Evolutionary conservation across 2,113 vertebrate species (phyloP), one percentile per base, ranked within the genome.

Genomic region (Oceanodroma tethys): DNA sequence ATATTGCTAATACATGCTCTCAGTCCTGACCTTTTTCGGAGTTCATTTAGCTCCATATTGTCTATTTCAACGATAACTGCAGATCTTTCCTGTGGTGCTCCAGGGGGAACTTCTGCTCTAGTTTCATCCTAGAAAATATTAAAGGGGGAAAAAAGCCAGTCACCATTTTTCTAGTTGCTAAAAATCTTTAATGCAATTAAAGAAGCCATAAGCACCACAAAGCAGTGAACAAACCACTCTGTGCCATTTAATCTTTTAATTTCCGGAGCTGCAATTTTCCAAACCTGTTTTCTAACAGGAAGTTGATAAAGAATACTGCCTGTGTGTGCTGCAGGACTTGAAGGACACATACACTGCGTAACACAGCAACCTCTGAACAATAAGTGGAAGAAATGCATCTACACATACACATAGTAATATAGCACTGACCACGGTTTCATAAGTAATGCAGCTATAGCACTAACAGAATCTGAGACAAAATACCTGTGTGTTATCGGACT

Each of bases 71-170:
- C 71, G 43, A 97, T 81, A 75, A 98, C 80, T 11, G 89, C 98
- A 94, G 97, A 98, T 79, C 96, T 98, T 97, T 99, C 99, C 94
- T 97, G 99, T 1, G 99, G 99, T 0, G 99, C 99, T 91, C 99
- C 99, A 38, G 99, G 99, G 48, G 99, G 98, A 20, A 98, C 99
- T 95, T 99, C 98, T 38, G 96, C 84, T 85, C 91, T 94, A 27
- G 75, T 91, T 72, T 98, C 93, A 88, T 95, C 98, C 99, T 99
- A 97, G 42, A 96, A 94, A 92, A 97, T 71, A 93, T 79, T 83
- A 72, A 74, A 25, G 3, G 12, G 12, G 4, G 10, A 55, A 29
- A 22, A 59, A 26, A 17, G 3, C 11, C 62, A 80, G 40, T 73
- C 56, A 91, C 52, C 11, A 22, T 84, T 87, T 75, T 80, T 62